A percentile compares a stretch with the other conserved stretches of the same genome.
phyloP scores from a whole-genome alignment of 2,888 invertebrate species.

The Lissocephala sabroskyi region DNA sequence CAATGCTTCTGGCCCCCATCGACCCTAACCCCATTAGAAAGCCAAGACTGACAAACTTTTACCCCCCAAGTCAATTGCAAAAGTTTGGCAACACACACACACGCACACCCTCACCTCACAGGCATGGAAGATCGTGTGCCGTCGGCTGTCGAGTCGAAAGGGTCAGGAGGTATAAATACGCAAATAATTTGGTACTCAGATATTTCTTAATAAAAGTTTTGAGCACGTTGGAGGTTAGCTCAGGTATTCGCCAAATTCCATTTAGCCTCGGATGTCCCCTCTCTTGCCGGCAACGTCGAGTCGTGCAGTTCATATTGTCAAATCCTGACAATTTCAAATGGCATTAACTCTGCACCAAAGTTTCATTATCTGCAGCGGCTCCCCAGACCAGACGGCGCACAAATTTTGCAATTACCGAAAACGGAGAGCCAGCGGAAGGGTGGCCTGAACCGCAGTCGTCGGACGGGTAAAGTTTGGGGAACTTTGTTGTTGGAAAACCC shows the following conservation, averaged over 20 bases:
- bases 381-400: conserved; percentile 40
- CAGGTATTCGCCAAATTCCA: too few species aligned
- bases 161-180: conserved; percentile 56
- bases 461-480: conserved; percentile 30
- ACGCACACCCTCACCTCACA: conserved; percentile 17
- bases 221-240: neutral
- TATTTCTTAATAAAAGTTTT: conserved; percentile 45
- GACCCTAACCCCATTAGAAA: too few species aligned
- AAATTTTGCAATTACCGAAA: conserved; percentile 57
- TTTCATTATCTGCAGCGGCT: conserved; percentile 52
- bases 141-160: conserved; percentile 17
- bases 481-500: conserved; percentile 27
- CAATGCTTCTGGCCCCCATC: too few species aligned
- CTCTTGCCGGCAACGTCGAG: too few species aligned
- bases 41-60: conserved; percentile 1
- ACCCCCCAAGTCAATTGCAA: neutral
- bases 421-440: conserved; percentile 21
- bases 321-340: conserved; percentile 41
- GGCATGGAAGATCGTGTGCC: conserved; percentile 31
- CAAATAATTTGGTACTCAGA: conserved; percentile 49
- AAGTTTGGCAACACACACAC: neutral
- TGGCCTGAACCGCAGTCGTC: conserved; percentile 5
- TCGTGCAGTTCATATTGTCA: conserved; percentile 4
- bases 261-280: too few species aligned
- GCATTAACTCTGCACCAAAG: conserved; percentile 43